Base-by-base conservation (phyloP, 2,797 vertebrate species). In the Pangasius djambal region DNA sequence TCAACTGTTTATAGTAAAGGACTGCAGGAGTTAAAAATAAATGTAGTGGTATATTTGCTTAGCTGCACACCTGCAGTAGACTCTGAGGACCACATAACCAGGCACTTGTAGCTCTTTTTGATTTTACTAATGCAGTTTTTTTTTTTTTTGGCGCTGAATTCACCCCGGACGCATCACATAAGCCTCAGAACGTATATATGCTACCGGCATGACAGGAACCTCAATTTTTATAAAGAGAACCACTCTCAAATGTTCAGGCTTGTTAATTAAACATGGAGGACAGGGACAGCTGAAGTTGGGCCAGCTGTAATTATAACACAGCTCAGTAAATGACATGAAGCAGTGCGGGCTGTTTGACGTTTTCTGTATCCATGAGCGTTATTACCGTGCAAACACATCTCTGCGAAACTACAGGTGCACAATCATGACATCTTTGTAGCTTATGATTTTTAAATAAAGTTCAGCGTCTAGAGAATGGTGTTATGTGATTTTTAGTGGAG, bases 241-340 rank as follows among this genome's bases (percentile, higher is more conserved):
- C 13, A 0, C 18, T 10, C 25, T 67, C 0, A 50, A 48, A 69
- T 22, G 63, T 85, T 69, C 44, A 31, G 44, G 9, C 18, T 69
- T 69, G 44, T 85, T 70, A 85, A 55, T 85, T 69, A 52, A 31
- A 34, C n/a, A 31, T 52, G 18, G 63, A 67, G n/a, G 25, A n/a
- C 16, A 1, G 40, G 57, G 82, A 9, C 15, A 28, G 6, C 57
- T 83, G 12, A 83, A 83, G 81, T 48, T 83, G 34, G 18, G 83
- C 63, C 40, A 70, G 83, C 48, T 34, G 65, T 85, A 70, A 85
- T 70, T 85, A 70, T n/a, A 55, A 8, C 31, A 55, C 28, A 20
- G 48, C 48, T 34, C 83, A 7, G 65, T 55, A 52, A 84, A 84
- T 34, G 65, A 55, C 48, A 70, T 3, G 48, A 70, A 55, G 48